Conservation (phyloP, 2,113 vertebrate species). For the Pica pica region DNA sequence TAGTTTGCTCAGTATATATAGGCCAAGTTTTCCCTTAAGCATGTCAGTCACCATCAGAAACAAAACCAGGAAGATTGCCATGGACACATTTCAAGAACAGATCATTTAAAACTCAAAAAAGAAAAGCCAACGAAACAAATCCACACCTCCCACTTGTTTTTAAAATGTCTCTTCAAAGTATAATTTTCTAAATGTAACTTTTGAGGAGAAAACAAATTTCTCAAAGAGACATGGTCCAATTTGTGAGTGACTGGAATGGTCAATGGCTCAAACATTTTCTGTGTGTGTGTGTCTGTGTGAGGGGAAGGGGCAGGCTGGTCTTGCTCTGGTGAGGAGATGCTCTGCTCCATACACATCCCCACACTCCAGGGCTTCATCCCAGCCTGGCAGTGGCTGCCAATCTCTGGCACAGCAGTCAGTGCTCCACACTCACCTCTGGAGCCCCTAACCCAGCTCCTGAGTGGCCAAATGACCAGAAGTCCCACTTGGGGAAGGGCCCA, state of each 20-base stretch:
- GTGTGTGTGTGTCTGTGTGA: neutral
- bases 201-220: neutral
- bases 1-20: neutral
- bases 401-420: neutral
- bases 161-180: neutral
- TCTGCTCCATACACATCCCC: fast-evolving
- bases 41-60: neutral
- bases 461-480: neutral
- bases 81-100: neutral
- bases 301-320: neutral
- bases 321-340: neutral
- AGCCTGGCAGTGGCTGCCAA: neutral
- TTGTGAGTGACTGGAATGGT: neutral
- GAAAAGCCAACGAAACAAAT: neutral
- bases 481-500: neutral
- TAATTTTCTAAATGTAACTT: neutral
- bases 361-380: neutral
- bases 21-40: neutral
- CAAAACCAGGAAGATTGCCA: neutral
- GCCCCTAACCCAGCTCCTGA: neutral
- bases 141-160: neutral
- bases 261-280: neutral
- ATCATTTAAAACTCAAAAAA: neutral
- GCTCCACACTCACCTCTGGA: neutral
- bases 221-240: fast-evolving